Conservation (phyloP, 23 tunicate species). For the Halocynthia roretzi region DNA sequence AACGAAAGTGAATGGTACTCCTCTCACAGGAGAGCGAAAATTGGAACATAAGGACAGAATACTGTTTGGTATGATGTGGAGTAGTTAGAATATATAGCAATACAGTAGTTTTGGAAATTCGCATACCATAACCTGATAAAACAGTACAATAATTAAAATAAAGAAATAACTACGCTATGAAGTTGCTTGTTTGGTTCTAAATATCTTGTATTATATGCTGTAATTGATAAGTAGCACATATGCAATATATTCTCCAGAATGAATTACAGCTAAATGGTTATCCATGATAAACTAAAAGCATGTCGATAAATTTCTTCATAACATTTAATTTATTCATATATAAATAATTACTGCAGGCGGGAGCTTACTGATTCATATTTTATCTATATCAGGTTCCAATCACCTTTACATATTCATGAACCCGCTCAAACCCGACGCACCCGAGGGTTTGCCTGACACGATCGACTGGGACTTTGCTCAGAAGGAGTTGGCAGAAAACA, state of each 20-base stretch:
- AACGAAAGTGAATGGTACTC: slow-evolving; percentile 91
- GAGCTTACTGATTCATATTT: background rate
- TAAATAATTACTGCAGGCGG: background rate
- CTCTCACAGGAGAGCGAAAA: slow-evolving; percentile 86
- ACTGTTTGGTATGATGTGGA: slow-evolving; percentile 46
- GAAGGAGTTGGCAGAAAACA: slow-evolving; percentile 95
- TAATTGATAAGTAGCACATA: background rate
- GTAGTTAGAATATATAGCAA: background rate
- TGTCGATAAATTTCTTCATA: too few relatives aligned
- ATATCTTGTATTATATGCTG: background rate
- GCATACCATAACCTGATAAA: background rate
- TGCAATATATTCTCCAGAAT: background rate
- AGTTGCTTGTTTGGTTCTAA: background rate
- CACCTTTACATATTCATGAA: slow-evolving; percentile 83
- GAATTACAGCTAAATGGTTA: background rate
- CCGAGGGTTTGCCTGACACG: slow-evolving; percentile 65
- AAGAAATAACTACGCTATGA: background rate
- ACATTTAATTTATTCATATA: too few relatives aligned
- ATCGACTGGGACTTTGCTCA: slow-evolving; percentile 99
- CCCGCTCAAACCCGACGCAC: slow-evolving; percentile 70
- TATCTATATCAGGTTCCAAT: slow-evolving; percentile 54
- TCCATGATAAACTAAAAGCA: background rate
- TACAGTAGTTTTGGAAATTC: background rate
- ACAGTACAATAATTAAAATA: background rate
- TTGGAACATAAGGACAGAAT: slow-evolving; percentile 91